phyloP scores from a whole-genome alignment of 2,797 vertebrate species.

The Muscicapa striata region DNA sequence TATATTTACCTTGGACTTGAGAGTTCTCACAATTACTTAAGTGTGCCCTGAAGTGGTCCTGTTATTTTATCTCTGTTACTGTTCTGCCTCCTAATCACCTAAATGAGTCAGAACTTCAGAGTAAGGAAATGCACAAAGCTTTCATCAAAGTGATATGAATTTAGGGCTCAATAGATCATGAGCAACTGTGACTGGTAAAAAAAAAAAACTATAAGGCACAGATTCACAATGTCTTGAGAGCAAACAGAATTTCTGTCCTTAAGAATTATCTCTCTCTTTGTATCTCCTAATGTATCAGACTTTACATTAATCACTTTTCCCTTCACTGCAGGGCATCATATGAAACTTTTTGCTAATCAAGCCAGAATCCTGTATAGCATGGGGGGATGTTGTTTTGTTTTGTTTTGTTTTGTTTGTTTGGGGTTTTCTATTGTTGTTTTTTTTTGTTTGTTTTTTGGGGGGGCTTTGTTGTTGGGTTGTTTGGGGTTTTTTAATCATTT shows the following conservation, averaged over 20 bases:
- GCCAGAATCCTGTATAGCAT: not conserved
- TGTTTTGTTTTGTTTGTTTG: not conserved
- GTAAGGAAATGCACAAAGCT: not conserved
- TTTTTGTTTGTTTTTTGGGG: not conserved
- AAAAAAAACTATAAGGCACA: not conserved
- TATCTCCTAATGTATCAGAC: not conserved
- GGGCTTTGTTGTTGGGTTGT: not conserved
- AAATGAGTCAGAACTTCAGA: slow-evolving; percentile 8
- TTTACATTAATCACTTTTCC: not conserved
- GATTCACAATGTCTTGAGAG: not conserved
- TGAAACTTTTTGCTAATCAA: not conserved
- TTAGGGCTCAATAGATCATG: not conserved
- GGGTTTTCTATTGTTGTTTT: not conserved
- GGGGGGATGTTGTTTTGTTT: rapidly evolving
- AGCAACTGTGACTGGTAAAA: not conserved
- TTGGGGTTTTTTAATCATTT: not conserved
- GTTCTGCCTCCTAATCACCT: not conserved
- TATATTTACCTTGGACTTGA: not conserved
- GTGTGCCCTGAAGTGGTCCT: not conserved
- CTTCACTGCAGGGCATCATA: not conserved
- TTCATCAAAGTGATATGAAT: not conserved
- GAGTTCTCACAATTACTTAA: not conserved
- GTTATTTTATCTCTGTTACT: not conserved
- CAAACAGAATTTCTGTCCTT: not conserved
- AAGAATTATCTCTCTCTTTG: not conserved